Conservation (phyloP, 1,140 invertebrate species). For the Macrostomum lignano region DNA sequence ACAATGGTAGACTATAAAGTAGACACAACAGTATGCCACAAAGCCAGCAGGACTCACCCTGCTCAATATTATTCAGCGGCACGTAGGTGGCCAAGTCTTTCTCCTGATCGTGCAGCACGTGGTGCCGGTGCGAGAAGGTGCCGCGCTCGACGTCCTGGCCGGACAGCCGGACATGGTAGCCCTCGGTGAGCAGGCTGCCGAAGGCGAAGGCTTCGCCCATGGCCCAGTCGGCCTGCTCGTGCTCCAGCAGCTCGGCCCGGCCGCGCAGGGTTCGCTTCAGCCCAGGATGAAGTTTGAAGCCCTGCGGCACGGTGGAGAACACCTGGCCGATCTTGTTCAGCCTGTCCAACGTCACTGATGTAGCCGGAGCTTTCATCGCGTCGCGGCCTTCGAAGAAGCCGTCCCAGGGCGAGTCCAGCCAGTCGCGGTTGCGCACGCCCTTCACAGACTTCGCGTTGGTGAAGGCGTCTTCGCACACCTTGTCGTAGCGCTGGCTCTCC, state of each 20-base stretch:
- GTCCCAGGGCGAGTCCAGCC: constrained; percentile 93
- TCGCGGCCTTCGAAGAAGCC: constrained; percentile 44
- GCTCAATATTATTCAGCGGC: constrained; percentile 5
- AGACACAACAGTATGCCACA: too few relatives aligned
- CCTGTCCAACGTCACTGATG: constrained; percentile 17
- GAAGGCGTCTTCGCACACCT: constrained; percentile 84
- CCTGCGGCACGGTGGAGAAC: constrained; percentile 5
- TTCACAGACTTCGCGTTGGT: constrained; percentile 62
- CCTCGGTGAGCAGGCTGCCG: constrained; percentile 50
- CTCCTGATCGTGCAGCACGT: constrained; percentile 70
- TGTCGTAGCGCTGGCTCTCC: constrained; percentile 30
- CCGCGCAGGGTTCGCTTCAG: constrained; percentile 35
- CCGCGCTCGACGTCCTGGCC: constrained; percentile 90
- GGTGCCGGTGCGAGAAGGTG: constrained; percentile 69
- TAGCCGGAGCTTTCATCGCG: constrained; percentile 49
- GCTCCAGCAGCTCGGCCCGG: constrained; percentile 67
- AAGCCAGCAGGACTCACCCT: too few relatives aligned
- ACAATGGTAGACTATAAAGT: too few relatives aligned
- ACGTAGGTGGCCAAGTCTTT: constrained; percentile 1
- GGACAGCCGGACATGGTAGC: constrained; percentile 33
- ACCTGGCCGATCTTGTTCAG: constrained; percentile 4
- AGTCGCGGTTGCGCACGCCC: constrained; percentile 74
- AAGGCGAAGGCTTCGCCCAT: constrained; percentile 88
- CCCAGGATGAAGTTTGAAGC: constrained; percentile 8
- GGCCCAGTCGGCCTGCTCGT: constrained; percentile 69